Conservation (phyloP, 2,888 invertebrate genomes). For the Cataglyphis altisquamis region DNA sequence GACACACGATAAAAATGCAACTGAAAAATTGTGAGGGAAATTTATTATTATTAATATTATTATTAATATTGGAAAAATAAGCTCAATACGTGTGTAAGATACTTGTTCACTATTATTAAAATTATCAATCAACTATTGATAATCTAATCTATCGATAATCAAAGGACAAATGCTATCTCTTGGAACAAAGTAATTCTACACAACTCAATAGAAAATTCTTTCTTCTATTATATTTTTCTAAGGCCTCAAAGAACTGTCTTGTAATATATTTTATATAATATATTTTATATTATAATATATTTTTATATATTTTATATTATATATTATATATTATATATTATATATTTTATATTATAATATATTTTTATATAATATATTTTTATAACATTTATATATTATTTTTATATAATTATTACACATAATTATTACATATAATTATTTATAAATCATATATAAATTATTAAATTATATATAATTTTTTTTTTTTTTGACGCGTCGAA, state of each 20-base stretch:
- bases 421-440: no score
- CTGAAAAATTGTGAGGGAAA: not conserved
- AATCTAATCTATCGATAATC: not conserved
- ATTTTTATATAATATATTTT: no score
- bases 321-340: no score
- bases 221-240: not conserved
- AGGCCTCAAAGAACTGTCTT: not conserved
- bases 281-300: no score
- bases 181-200: not conserved
- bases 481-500: not conserved
- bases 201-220: not conserved
- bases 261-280: no score
- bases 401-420: not conserved
- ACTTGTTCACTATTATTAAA: not conserved
- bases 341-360: no score
- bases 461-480: not conserved
- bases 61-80: not conserved
- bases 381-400: no score
- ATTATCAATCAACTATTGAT: not conserved
- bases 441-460: no score
- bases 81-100: not conserved
- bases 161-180: not conserved
- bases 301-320: no score
- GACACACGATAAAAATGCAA: not conserved
- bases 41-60: no score